These are phyloP conservation scores for Platycheirus rosarum DNA, from an alignment of 2,888 invertebrate genomes.

Conservation along the genomic window DNA sequence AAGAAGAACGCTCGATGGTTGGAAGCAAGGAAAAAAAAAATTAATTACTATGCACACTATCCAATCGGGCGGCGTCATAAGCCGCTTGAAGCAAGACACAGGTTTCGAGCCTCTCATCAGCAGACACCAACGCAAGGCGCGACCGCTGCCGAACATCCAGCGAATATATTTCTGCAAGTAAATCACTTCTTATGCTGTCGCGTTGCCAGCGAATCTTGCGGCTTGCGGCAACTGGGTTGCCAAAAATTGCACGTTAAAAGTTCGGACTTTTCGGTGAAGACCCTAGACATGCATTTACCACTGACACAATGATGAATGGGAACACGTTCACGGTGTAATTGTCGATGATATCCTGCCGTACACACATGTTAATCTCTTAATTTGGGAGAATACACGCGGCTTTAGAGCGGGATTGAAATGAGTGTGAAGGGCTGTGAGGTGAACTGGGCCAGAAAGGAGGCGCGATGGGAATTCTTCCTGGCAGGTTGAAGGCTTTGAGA, in stretches of 20 bases:
- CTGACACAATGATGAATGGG: slow-evolving; percentile 72
- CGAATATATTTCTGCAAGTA: slow-evolving; percentile 55
- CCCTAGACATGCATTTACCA: slow-evolving; percentile 59
- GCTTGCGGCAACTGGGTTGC: slow-evolving; percentile 54
- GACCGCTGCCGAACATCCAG: slow-evolving; percentile 48
- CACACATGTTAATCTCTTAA: slow-evolving; percentile 71
- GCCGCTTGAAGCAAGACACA: slow-evolving; percentile 50
- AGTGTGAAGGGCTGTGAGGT: slow-evolving; percentile 30
- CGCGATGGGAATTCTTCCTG: slow-evolving; percentile 22
- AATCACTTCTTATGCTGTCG: slow-evolving; percentile 66
- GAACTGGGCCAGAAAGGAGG: slow-evolving; percentile 13
- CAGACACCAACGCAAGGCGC: slow-evolving; percentile 36
- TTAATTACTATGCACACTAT: slow-evolving; percentile 71
- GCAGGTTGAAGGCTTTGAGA: slow-evolving; percentile 12
- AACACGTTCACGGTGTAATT: slow-evolving; percentile 61
- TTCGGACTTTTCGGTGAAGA: slow-evolving; percentile 34
- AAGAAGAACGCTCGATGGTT: slow-evolving; percentile 9
- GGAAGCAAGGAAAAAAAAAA: slow-evolving; percentile 24
- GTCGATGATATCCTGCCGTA: slow-evolving; percentile 68
- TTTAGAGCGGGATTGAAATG: background rate
- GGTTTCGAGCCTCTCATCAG: background rate
- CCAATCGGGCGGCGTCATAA: slow-evolving; percentile 60
- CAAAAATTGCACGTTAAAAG: slow-evolving; percentile 61
- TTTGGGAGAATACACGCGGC: slow-evolving; percentile 59
- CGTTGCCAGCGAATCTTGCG: slow-evolving; percentile 42